phyloP scores from a whole-genome alignment of 2,888 invertebrate species.

The Drosophila mimetica region DNA sequence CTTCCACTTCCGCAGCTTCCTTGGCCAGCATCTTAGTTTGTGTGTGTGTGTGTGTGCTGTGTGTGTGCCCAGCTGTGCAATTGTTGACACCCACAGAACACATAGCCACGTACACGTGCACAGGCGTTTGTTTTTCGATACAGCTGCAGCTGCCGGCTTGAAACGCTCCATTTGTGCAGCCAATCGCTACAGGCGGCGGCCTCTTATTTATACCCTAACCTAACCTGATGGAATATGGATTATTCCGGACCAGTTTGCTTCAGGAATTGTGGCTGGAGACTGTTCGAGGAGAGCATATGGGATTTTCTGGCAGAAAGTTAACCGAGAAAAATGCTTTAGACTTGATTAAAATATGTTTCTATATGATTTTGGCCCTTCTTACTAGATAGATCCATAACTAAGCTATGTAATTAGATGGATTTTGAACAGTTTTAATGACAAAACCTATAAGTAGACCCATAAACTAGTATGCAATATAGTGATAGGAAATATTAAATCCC shows the following conservation, averaged over 20 bases:
- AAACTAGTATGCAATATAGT: too few relatives aligned
- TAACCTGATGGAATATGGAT: conserved; percentile 8
- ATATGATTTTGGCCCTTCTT: too few relatives aligned
- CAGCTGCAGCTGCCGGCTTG: conserved; percentile 60
- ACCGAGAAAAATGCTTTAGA: too few relatives aligned
- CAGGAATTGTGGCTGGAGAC: background rate
- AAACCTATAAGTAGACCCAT: too few relatives aligned
- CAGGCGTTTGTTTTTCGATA: conserved; percentile 27
- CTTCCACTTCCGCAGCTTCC: conserved; percentile 55
- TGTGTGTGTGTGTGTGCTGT: conserved; percentile 45
- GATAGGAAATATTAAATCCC: too few relatives aligned
- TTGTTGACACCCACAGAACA: conserved; percentile 72
- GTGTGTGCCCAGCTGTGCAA: conserved; percentile 69
- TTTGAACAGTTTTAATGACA: too few relatives aligned
- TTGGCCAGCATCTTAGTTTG: conserved; percentile 14
- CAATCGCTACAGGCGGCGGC: conserved; percentile 60
- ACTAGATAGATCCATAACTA: too few relatives aligned
- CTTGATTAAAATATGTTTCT: too few relatives aligned
- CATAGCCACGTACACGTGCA: conserved; percentile 23
- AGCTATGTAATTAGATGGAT: too few relatives aligned
- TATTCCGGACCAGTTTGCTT: background rate
- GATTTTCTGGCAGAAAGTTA: too few relatives aligned
- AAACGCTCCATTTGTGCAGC: conserved; percentile 62
- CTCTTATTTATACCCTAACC: conserved; percentile 47
- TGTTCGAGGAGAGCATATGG: too few relatives aligned